phyloP scores from a whole-genome alignment of 2,113 vertebrate species.

The Scolopax mira region DNA sequence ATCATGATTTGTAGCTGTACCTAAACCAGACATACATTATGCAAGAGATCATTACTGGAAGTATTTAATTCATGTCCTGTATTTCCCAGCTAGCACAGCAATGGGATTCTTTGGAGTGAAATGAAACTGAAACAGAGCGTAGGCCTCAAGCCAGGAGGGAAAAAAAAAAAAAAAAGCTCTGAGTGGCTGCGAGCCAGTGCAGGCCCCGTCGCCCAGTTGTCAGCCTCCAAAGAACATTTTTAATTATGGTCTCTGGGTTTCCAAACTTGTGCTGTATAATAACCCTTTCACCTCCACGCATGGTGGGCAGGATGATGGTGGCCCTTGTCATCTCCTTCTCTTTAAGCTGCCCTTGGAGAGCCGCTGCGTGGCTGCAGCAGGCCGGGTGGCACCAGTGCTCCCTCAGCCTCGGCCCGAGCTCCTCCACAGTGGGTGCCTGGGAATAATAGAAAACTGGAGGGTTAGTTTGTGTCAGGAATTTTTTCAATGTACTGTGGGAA shows the following conservation, averaged over 20 bases:
- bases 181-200: background rate
- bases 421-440: background rate
- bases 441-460: background rate
- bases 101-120: slow-evolving; percentile 22
- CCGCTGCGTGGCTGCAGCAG: accelerated
- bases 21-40: slow-evolving; percentile 10
- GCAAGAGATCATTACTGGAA: slow-evolving; percentile 11
- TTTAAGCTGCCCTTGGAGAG: background rate
- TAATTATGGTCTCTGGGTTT: background rate
- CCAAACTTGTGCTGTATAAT: background rate
- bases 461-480: background rate
- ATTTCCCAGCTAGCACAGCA: slow-evolving; percentile 12
- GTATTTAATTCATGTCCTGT: background rate
- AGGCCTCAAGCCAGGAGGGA: background rate
- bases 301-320: background rate
- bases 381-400: accelerated
- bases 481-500: background rate
- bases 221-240: background rate
- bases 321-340: background rate
- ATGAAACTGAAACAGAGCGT: slow-evolving; percentile 28
- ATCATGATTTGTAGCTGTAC: background rate
- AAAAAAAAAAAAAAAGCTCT: background rate
- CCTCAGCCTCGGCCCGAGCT: accelerated
- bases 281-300: background rate
- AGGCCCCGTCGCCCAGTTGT: background rate